Conservation (phyloP, 92 coral and sea anemone species). For the Parazoanthus darwini region DNA sequence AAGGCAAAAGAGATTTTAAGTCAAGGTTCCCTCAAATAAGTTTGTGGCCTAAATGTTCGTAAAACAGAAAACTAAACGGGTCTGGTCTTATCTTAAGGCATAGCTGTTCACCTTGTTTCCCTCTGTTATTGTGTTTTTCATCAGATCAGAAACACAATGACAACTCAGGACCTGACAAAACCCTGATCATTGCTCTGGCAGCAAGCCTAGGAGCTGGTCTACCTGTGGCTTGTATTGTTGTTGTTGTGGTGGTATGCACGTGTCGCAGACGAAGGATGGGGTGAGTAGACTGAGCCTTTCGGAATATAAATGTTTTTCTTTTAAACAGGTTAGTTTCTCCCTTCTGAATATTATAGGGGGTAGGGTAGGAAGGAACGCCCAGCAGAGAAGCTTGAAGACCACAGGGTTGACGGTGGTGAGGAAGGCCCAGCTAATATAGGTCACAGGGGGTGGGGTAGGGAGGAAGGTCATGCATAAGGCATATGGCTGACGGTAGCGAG, state of each 20-base stretch:
- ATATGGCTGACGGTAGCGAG: too few relatives aligned
- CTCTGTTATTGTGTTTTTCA: not conserved
- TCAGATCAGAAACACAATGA: not conserved
- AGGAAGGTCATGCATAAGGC: too few relatives aligned
- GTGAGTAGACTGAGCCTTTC: not conserved
- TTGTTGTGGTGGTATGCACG: not conserved
- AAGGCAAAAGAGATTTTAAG: too few relatives aligned
- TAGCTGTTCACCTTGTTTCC: too few relatives aligned
- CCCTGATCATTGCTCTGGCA: not conserved
- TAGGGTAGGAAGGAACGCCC: not conserved
- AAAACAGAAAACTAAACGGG: too few relatives aligned
- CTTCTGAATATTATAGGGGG: not conserved
- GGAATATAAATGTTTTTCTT: too few relatives aligned
- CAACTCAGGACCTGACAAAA: not conserved
- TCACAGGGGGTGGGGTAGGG: too few relatives aligned
- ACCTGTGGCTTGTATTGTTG: not conserved
- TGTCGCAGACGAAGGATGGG: not conserved
- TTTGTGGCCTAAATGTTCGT: too few relatives aligned
- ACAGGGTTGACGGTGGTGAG: too few relatives aligned
- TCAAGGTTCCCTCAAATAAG: too few relatives aligned
- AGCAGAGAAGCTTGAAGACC: not conserved
- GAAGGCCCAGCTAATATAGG: too few relatives aligned
- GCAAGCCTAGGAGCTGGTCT: not conserved
- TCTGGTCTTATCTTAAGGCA: too few relatives aligned
- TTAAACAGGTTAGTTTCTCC: not conserved